Percentiles rank a stretch among this genome's conserved stretches.
These are phyloP conservation scores for Cepaea hortensis DNA, from an alignment of 2,888 invertebrate species.

Conservation along the genomic window DNA sequence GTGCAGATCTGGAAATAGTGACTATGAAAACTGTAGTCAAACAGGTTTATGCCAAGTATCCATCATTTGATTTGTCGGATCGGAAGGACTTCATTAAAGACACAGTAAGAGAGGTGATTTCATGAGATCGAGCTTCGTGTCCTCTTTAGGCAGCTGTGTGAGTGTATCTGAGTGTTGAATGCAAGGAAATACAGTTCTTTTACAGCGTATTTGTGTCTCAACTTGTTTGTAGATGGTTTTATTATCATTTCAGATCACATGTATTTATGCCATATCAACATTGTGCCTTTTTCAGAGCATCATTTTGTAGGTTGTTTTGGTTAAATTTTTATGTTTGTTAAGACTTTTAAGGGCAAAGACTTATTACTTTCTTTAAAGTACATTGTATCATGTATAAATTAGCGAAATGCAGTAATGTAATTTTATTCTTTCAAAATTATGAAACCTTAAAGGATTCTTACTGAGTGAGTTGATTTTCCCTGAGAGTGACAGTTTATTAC, in stretches of 20 bases:
- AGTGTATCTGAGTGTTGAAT: conserved; percentile 9
- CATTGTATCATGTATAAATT: too few species aligned
- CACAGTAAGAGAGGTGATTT: conserved; percentile 86
- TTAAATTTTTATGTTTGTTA: too few species aligned
- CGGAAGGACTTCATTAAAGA: conserved; percentile 93
- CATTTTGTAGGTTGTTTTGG: neutral
- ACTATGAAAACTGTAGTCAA: conserved; percentile 95
- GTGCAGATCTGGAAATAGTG: conserved; percentile 91
- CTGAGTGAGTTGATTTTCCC: too few species aligned
- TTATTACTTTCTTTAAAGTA: too few species aligned
- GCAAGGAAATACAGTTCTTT: neutral
- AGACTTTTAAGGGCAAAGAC: too few species aligned
- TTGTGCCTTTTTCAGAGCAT: conserved; percentile 23
- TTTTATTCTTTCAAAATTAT: too few species aligned
- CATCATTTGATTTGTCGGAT: conserved; percentile 89
- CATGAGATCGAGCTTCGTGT: conserved; percentile 38
- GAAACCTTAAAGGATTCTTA: too few species aligned
- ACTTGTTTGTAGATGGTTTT: conserved; percentile 16
- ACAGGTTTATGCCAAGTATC: conserved; percentile 89
- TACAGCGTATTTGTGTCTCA: neutral
- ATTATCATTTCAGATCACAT: neutral
- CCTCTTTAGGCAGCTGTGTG: conserved; percentile 42
- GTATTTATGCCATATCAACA: conserved; percentile 24
- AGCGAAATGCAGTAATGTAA: too few species aligned
- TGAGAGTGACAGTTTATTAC: too few species aligned